A percentile compares a stretch with the other conserved stretches of the same genome.
These are phyloP conservation scores for Halcyon smyrnensis DNA, from an alignment of 2,797 vertebrate genomes.

Conservation along the genomic window DNA sequence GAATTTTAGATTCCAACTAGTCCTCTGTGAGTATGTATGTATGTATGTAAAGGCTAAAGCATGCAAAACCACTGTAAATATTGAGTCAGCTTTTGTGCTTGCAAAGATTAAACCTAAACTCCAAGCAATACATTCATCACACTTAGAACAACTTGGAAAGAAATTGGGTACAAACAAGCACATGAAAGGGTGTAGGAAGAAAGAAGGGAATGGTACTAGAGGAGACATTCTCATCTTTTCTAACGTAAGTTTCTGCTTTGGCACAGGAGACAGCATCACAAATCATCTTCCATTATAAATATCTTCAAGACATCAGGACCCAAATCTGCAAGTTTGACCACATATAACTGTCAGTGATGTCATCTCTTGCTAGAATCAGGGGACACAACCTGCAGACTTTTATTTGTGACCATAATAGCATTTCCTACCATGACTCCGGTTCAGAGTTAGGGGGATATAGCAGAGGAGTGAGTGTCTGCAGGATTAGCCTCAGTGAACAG, in stretches of 20 bases:
- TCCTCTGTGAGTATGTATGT: background rate
- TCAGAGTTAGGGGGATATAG: background rate
- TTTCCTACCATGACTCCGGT: background rate
- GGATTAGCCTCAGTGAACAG: background rate
- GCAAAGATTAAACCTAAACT: background rate
- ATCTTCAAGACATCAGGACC: background rate
- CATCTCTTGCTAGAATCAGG: background rate
- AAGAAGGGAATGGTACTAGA: background rate
- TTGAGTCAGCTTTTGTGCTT: background rate
- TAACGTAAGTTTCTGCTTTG: background rate
- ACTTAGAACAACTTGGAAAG: background rate
- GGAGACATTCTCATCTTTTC: background rate
- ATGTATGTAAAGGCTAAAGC: background rate
- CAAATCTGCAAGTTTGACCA: background rate
- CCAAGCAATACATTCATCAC: background rate
- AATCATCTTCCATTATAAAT: background rate
- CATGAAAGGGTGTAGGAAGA: fast-evolving
- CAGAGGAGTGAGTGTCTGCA: background rate
- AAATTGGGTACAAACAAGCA: background rate
- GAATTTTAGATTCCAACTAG: background rate
- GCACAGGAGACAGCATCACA: background rate
- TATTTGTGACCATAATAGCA: background rate
- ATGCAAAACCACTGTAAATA: background rate
- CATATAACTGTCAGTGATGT: background rate
- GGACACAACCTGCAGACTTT: background rate